Percentiles rank a stretch among this genome's conserved stretches.
phyloP scores from a whole-genome alignment of 2,113 vertebrate genomes.

The Ursus arctos region DNA sequence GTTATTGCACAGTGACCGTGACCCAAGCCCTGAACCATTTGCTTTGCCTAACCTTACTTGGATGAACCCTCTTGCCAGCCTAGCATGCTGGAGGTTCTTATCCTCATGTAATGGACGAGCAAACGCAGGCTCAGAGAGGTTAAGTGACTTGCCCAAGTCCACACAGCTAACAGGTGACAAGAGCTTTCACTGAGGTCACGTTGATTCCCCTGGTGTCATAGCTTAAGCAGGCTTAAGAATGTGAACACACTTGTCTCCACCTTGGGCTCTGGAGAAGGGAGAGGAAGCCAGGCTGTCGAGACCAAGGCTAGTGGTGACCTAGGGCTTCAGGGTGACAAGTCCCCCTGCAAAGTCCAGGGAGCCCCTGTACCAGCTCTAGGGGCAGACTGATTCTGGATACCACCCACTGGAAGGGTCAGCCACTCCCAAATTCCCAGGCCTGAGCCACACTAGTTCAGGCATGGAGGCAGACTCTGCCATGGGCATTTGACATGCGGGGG shows the following conservation, averaged over 20 bases:
- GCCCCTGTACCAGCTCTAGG: not conserved
- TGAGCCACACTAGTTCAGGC: not conserved
- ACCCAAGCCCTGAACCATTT: not conserved
- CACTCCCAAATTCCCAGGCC: too few species aligned
- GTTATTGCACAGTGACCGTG: not conserved
- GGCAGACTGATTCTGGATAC: not conserved
- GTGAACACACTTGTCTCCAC: not conserved
- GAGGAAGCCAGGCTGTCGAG: not conserved
- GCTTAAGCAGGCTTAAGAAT: not conserved
- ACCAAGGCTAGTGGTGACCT: not conserved
- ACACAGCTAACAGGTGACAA: not conserved
- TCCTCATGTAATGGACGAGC: not conserved
- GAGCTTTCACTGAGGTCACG: not conserved
- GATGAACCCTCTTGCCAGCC: not conserved
- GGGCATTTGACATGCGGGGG: too few species aligned
- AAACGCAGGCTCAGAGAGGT: slow-evolving; percentile 3
- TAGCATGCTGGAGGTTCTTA: not conserved
- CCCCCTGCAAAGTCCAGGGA: not conserved
- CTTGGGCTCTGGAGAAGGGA: not conserved
- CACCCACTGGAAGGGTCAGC: not conserved
- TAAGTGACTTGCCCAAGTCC: not conserved
- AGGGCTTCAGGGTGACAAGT: not conserved
- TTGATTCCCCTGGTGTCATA: not conserved
- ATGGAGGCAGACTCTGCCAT: not conserved
- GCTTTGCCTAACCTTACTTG: not conserved